Conservation (phyloP, 1,140 invertebrate genomes). For the Coboldia fuscipes region DNA sequence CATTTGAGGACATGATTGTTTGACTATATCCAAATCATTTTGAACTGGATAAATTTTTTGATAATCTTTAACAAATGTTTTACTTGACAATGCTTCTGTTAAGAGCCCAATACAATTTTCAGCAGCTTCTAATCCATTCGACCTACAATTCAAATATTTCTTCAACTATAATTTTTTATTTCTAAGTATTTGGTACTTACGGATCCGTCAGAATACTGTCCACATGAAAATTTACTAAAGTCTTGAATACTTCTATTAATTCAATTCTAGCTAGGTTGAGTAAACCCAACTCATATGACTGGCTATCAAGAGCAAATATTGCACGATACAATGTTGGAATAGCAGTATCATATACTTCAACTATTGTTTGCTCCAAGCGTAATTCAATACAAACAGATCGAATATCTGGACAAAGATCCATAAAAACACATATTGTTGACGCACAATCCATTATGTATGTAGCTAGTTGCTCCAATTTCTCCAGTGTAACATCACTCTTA, state of each 20-base stretch:
- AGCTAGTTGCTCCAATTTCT: slow-evolving; percentile 45
- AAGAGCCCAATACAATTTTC: slow-evolving; percentile 32
- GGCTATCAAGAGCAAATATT: slow-evolving; percentile 15
- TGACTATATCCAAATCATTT: slow-evolving; percentile 31
- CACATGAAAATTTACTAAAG: slow-evolving; percentile 8
- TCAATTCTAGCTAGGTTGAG: slow-evolving; percentile 24
- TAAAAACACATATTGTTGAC: slow-evolving; percentile 37
- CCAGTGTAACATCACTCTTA: slow-evolving; percentile 12
- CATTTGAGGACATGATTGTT: slow-evolving; percentile 34
- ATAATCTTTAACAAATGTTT: slow-evolving; percentile 48
- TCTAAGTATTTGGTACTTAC: slow-evolving; percentile 8
- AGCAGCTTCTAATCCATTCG: slow-evolving; percentile 3
- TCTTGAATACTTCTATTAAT: slow-evolving; percentile 22
- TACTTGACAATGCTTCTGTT: slow-evolving; percentile 35
- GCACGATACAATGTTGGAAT: slow-evolving; percentile 38
- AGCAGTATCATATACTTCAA: slow-evolving; percentile 37
- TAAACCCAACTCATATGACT: slow-evolving; percentile 11
- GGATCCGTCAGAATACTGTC: slow-evolving; percentile 15
- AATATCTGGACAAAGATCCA: slow-evolving; percentile 34
- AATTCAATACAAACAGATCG: slow-evolving; percentile 12
- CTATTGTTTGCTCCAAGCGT: slow-evolving; percentile 25
- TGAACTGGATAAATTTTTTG: slow-evolving; percentile 35
- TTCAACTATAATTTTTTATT: slow-evolving; percentile 17
- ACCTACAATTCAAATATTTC: slow-evolving; percentile 4
- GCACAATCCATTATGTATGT: slow-evolving; percentile 45